These are phyloP conservation scores for Zele albiditarsus DNA, from an alignment of 2,888 invertebrate genomes.

Conservation along the genomic window DNA sequence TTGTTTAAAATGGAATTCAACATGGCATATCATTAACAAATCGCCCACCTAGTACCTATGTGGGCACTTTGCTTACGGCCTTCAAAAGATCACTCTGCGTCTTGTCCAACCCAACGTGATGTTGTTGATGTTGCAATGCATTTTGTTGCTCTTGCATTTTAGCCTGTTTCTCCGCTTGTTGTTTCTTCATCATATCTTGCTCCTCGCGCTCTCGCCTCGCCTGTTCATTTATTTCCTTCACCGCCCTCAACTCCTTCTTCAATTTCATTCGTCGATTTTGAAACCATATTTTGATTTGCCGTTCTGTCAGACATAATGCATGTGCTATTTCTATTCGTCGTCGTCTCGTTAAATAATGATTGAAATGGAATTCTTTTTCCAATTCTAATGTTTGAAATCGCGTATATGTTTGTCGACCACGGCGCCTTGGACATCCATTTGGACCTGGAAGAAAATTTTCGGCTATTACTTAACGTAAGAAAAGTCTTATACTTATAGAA, in stretches of 20 bases:
- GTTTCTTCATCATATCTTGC: constrained; percentile 92
- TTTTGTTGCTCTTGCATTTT: constrained; percentile 85
- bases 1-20: not conserved
- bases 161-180: constrained; percentile 90
- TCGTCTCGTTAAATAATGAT: constrained; percentile 96
- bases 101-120: constrained; percentile 84
- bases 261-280: constrained; percentile 97
- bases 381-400: constrained; percentile 98
- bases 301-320: constrained; percentile 94
- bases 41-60: constrained; percentile 76
- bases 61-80: constrained; percentile 84
- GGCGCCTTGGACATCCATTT: constrained; percentile 93
- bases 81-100: constrained; percentile 84
- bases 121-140: constrained; percentile 81
- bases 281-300: constrained; percentile 98
- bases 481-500: constrained; percentile 6
- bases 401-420: constrained; percentile 98
- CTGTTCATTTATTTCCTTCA: constrained; percentile 96
- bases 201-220: constrained; percentile 92
- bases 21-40: constrained; percentile 7
- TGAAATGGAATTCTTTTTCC: constrained; percentile 99
- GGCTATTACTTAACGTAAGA: constrained; percentile 45
- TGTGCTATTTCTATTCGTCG: constrained; percentile 98
- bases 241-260: constrained; percentile 95
- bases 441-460: constrained; percentile 83